These are phyloP conservation scores for Bettongia penicillata DNA, from an alignment of 2,113 vertebrate genomes.

Conservation along the genomic window DNA sequence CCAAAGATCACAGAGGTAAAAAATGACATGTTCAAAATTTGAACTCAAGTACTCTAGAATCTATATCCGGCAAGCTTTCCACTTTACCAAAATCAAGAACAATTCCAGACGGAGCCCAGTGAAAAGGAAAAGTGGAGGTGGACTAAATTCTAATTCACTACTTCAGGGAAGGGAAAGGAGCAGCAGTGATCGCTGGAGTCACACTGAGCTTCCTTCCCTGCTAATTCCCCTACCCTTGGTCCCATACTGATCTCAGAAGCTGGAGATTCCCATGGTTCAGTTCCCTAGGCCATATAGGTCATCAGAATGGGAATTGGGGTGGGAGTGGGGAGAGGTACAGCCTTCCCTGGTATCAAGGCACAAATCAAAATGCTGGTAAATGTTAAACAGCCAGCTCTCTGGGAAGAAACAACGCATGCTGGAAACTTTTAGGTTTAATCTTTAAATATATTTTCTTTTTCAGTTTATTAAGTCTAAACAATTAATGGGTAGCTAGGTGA, in stretches of 20 bases:
- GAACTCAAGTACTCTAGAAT: background rate
- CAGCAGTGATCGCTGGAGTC: background rate
- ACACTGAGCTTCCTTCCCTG: background rate
- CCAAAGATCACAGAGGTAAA: background rate
- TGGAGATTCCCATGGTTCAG: no score
- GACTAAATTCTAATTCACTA: background rate
- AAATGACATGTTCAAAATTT: background rate
- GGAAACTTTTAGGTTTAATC: no score
- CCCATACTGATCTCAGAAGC: background rate
- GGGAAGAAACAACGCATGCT: no score
- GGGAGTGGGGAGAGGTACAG: background rate
- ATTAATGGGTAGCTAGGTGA: no score
- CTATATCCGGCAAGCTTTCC: no score
- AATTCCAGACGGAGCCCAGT: background rate
- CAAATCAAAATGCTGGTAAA: background rate
- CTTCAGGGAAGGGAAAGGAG: background rate
- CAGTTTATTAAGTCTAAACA: no score
- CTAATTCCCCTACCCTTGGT: background rate
- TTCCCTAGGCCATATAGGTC: background rate
- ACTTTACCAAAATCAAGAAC: background rate
- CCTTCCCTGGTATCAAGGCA: no score
- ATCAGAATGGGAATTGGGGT: background rate
- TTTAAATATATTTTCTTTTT: no score
- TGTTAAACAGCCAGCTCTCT: no score
- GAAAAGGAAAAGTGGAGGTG: background rate